A percentile compares a stretch with the other conserved stretches of the same genome.
Conservation (phyloP, 2,113 vertebrate species). For the Dryoscopus gambensis region DNA sequence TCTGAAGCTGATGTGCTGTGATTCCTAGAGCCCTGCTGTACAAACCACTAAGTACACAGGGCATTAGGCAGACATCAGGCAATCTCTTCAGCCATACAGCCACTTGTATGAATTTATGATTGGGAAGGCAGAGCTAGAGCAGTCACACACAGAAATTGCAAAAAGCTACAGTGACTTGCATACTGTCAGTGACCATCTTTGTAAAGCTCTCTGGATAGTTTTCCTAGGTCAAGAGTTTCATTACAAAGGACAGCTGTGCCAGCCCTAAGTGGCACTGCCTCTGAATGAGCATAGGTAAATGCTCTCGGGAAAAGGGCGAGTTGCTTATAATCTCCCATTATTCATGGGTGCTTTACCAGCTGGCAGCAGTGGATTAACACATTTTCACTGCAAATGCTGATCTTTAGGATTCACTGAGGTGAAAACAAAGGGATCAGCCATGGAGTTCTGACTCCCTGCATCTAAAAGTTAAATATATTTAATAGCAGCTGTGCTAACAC, state of each 20-base stretch:
- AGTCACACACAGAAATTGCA: neutral
- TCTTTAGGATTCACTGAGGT: constrained; percentile 50
- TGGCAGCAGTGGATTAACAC: constrained; percentile 38
- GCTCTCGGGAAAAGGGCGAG: neutral
- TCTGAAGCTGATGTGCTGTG: neutral
- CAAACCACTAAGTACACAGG: neutral
- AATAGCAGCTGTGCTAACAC: constrained; percentile 2
- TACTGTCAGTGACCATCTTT: neutral
- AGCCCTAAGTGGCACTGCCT: constrained; percentile 31
- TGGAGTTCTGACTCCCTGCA: constrained; percentile 43
- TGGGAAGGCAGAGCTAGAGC: neutral
- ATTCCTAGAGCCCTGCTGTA: neutral
- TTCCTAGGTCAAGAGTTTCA: constrained; percentile 3
- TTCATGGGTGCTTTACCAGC: constrained; percentile 46
- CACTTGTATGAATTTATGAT: neutral
- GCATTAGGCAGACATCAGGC: neutral
- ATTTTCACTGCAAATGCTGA: constrained; percentile 8
- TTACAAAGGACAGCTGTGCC: constrained; percentile 28
- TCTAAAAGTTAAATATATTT: constrained; percentile 2
- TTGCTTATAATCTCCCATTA: constrained; percentile 57
- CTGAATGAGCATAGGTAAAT: constrained; percentile 30
- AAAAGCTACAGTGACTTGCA: neutral
- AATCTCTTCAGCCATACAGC: neutral
- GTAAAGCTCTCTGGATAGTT: neutral
- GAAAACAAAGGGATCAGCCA: constrained; percentile 64